Conservation (phyloP, 2,888 invertebrate genomes). For the Actias luna region DNA sequence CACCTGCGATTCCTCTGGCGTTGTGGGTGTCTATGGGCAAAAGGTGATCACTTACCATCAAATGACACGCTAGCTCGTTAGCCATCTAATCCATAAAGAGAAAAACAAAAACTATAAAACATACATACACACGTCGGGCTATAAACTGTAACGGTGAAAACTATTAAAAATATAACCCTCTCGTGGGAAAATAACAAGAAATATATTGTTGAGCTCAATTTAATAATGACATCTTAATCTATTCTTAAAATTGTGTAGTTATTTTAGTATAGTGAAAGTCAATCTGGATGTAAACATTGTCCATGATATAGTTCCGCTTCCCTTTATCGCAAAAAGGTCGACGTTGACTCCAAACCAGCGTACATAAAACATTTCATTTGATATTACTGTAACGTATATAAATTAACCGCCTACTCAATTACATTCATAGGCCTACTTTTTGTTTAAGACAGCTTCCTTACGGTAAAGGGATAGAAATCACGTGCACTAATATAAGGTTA, state of each 20-base stretch:
- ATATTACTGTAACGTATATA: not conserved
- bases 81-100: too few species aligned
- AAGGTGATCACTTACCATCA: too few species aligned
- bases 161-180: not conserved
- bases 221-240: not conserved
- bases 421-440: not conserved
- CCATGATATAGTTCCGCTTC: not conserved
- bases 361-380: not conserved
- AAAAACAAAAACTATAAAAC: too few species aligned
- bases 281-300: not conserved
- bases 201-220: not conserved
- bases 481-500: too few species aligned
- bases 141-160: not conserved
- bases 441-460: not conserved
- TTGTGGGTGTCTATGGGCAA: too few species aligned
- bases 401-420: not conserved
- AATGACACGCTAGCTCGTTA: too few species aligned
- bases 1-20: too few species aligned
- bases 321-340: not conserved
- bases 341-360: not conserved
- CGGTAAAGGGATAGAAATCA: not conserved
- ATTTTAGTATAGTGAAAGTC: not conserved
- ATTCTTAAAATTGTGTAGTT: not conserved
- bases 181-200: not conserved
- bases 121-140: not conserved